These are phyloP conservation scores for Lasioglossum calceatum DNA, from an alignment of 2,888 invertebrate species.

Conservation along the genomic window DNA sequence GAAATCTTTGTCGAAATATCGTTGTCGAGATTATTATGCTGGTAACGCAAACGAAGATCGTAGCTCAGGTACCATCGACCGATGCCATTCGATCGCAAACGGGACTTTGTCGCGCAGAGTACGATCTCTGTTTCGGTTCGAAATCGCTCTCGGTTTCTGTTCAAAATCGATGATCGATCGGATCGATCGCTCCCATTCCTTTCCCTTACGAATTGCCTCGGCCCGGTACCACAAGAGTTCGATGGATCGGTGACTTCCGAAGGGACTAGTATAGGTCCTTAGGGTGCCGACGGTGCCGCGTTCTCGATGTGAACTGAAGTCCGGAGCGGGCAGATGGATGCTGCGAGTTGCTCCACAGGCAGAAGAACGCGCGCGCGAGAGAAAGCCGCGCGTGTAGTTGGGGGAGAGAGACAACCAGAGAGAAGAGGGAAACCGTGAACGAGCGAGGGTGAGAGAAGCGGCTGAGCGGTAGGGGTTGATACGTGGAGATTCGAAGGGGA, in stretches of 20 bases:
- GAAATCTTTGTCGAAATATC: not conserved
- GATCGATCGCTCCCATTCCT: not conserved
- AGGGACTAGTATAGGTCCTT: constrained; percentile 51
- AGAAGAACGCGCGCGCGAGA: constrained; percentile 74
- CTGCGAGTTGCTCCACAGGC: constrained; percentile 78
- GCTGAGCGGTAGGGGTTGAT: constrained; percentile 68
- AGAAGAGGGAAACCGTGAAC: constrained; percentile 51
- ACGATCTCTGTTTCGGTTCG: not conserved
- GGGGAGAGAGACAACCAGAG: constrained; percentile 53
- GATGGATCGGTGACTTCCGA: constrained; percentile 62
- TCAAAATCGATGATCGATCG: not conserved
- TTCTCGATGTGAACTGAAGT: constrained; percentile 83
- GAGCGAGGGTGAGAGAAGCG: constrained; percentile 68
- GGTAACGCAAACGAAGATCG: not conserved
- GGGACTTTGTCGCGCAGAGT: not conserved
- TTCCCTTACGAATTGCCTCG: not conserved
- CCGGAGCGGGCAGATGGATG: constrained; percentile 79
- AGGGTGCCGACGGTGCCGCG: constrained; percentile 80
- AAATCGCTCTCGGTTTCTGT: not conserved
- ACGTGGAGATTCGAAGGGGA: constrained; percentile 56
- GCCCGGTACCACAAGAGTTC: constrained; percentile 40
- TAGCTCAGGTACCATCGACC: not conserved
- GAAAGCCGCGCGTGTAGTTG: constrained; percentile 71
- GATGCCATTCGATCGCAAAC: not conserved
- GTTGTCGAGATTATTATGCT: not conserved